These are phyloP conservation scores for Pimpla rufipes DNA, from an alignment of 2,888 invertebrate species.

Conservation along the genomic window DNA sequence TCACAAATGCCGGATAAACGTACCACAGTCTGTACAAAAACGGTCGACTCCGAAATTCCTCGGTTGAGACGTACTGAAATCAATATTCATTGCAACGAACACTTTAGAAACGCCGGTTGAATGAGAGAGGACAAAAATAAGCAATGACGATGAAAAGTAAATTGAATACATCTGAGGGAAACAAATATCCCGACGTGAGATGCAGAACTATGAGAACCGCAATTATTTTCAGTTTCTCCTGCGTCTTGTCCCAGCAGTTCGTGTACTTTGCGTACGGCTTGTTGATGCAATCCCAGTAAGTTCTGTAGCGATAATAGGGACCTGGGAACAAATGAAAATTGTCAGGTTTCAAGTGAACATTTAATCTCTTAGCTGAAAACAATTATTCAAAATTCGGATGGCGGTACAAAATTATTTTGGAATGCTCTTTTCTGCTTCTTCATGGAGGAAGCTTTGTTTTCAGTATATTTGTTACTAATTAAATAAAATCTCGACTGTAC, in stretches of 20 bases:
- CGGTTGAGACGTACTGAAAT: constrained; percentile 92
- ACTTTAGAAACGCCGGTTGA: background rate
- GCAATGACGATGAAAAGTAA: background rate
- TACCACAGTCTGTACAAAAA: constrained; percentile 94
- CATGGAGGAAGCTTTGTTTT: too few relatives aligned
- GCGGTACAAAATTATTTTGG: too few relatives aligned
- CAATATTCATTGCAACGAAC: constrained; percentile 19
- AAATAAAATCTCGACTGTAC: too few relatives aligned
- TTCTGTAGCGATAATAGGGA: constrained; percentile 96
- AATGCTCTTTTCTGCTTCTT: too few relatives aligned
- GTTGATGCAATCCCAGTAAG: constrained; percentile 92
- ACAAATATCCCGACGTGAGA: constrained; percentile 89
- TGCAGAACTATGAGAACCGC: constrained; percentile 90
- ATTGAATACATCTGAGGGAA: constrained; percentile 91
- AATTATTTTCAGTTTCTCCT: constrained; percentile 89
- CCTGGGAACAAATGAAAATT: constrained; percentile 87
- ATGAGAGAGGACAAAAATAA: background rate
- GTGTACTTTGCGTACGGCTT: constrained; percentile 89
- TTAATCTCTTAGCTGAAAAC: too few relatives aligned
- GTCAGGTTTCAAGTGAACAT: constrained; percentile 10
- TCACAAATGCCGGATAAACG: constrained; percentile 94
- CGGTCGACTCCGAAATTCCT: constrained; percentile 91
- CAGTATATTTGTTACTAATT: too few relatives aligned
- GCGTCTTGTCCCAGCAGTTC: constrained; percentile 88
- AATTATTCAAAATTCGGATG: too few relatives aligned